Evolutionary conservation across 2,113 vertebrate species (phyloP), one percentile per base, ranked within the genome.

Genomic region (Oryzias curvinotus): DNA sequence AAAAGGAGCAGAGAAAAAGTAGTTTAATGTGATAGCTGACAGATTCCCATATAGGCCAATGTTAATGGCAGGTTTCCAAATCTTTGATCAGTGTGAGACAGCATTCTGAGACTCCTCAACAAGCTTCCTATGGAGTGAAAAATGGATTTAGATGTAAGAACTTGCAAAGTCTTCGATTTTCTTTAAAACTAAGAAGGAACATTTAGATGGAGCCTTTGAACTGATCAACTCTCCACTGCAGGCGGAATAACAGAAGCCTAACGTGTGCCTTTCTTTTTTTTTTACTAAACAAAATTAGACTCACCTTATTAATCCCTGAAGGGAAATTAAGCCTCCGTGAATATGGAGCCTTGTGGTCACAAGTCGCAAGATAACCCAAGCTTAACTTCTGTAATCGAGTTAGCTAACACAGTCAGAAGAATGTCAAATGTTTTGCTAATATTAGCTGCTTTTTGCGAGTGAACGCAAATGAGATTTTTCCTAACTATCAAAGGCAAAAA

Each of bases 81-180:
- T 58, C 65, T 77, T 74, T 78, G 44, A 85, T 83, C 58, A 43
- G 36, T n/a, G 5, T 65, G 36, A 78, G 67, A 65, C 10, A 13
- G 17, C 19, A 63, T 48, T 62, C 58, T 7, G n/a, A 68, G 56
- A 69, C 47, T 42, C 44, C 57, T 65, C 64, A 25, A 65, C 3
- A 41, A 17, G 7, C 15, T 25, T 41, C 25, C 62, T 46, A 71
- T 45, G 56, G 42, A 77, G 65, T 66, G 21, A 51, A 52, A 62
- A 59, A 77, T 47, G 45, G 57, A 75, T 74, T 61, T 57, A 18
- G 63, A 58, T 52, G 43, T 14, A 4, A 30, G 44, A 26, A 72
- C 45, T 52, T 21, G 4, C 14, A n/a, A 36, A 46, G 47, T 14
- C 28, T 42, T 54, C 50, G 51, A 18, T 62, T 23, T 60, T 25